These are phyloP conservation scores for Drosophila bifasciata DNA, from an alignment of 1,140 invertebrate genomes.

Conservation along the genomic window DNA sequence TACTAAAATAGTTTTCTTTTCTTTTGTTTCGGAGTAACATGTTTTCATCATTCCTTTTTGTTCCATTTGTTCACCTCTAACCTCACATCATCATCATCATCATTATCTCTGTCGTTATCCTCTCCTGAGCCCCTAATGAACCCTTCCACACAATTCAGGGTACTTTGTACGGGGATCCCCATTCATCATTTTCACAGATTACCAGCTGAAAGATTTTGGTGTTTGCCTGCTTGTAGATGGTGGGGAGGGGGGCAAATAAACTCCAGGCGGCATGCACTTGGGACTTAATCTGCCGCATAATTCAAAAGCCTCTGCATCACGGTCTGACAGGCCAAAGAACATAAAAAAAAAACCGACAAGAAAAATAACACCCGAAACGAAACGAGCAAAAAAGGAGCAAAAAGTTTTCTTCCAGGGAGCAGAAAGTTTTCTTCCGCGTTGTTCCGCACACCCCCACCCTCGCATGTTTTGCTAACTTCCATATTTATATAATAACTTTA, in stretches of 20 bases:
- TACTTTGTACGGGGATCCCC: background rate
- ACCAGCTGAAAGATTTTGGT: slow-evolving; percentile 13
- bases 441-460: slow-evolving; percentile 20
- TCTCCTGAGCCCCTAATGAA: slow-evolving; percentile 23
- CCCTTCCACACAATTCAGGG: slow-evolving; percentile 38
- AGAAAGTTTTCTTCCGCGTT: slow-evolving; percentile 58
- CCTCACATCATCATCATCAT: background rate
- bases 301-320: slow-evolving; percentile 59
- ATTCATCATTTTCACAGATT: slow-evolving; percentile 50
- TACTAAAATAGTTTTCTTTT: no score
- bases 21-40: no score
- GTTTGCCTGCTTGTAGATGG: slow-evolving; percentile 1
- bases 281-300: slow-evolving; percentile 76
- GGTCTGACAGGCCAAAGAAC: slow-evolving; percentile 48
- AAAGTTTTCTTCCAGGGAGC: slow-evolving; percentile 44
- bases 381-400: slow-evolving; percentile 31
- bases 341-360: slow-evolving; percentile 33
- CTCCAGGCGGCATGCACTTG: slow-evolving; percentile 65
- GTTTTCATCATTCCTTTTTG: no score
- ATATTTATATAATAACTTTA: slow-evolving; percentile 81
- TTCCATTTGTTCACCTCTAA: background rate
- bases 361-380: slow-evolving; percentile 23
- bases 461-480: slow-evolving; percentile 57
- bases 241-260: slow-evolving; percentile 56
- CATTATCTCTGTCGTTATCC: background rate